These are phyloP conservation scores for Alviniconcha strummeri DNA, from an alignment of 2,888 invertebrate species.

Conservation along the genomic window DNA sequence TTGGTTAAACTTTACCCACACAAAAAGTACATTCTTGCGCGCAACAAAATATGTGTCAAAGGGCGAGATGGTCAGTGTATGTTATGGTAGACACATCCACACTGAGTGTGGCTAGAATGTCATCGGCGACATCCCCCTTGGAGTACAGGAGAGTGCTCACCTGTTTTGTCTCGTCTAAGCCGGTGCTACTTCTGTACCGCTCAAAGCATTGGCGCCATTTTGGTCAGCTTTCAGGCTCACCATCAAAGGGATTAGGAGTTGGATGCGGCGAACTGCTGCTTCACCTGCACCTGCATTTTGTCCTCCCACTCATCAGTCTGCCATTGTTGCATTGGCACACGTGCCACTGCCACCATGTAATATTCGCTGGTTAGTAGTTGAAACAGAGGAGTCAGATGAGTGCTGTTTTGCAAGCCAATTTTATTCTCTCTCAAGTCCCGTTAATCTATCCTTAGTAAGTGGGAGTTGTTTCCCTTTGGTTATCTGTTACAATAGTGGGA, in stretches of 20 bases:
- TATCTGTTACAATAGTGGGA: too few species aligned
- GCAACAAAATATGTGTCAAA: neutral
- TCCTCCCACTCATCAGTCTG: too few species aligned
- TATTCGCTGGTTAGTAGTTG: too few species aligned
- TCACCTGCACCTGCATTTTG: too few species aligned
- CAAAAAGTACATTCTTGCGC: neutral
- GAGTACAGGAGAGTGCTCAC: neutral
- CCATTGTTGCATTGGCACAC: too few species aligned
- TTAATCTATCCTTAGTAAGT: too few species aligned
- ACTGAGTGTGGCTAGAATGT: neutral
- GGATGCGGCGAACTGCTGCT: too few species aligned
- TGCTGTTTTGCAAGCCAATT: too few species aligned
- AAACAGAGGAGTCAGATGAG: too few species aligned
- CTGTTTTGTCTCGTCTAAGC: neutral
- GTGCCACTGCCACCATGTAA: too few species aligned
- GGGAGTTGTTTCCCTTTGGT: too few species aligned
- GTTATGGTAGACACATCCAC: neutral
- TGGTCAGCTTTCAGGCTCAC: neutral
- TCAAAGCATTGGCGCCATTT: neutral
- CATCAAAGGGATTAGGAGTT: neutral
- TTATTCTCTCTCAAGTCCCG: too few species aligned
- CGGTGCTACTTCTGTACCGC: neutral
- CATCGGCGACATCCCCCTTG: neutral
- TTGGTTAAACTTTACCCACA: constrained; percentile 1
- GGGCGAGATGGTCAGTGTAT: neutral